phyloP scores from a whole-genome alignment of 2,797 vertebrate genomes.

The Oreortyx pictus region DNA sequence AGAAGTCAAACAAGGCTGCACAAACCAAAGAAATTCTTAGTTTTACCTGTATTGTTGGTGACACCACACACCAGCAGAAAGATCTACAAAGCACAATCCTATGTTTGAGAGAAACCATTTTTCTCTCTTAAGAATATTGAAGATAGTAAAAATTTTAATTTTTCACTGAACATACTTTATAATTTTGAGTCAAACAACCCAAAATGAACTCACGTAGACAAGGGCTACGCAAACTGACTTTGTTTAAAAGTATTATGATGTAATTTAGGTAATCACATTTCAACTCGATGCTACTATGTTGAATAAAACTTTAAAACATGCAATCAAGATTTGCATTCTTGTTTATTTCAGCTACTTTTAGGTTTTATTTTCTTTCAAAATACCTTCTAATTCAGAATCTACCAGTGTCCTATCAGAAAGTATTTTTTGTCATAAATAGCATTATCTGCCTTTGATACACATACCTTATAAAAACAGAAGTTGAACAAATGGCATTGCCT shows the following conservation, averaged over 20 bases:
- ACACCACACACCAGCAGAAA: neutral
- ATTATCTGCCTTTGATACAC: neutral
- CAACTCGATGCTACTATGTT: neutral
- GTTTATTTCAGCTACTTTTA: neutral
- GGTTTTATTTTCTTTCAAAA: neutral
- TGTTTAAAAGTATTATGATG: neutral
- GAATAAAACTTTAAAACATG: neutral
- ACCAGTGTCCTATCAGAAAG: neutral
- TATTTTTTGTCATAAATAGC: neutral
- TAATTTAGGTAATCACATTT: neutral
- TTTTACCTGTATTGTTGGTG: neutral
- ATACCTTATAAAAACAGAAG: neutral
- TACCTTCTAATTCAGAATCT: neutral
- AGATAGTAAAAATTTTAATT: neutral
- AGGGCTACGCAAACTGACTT: neutral
- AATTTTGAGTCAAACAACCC: neutral
- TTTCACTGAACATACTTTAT: neutral
- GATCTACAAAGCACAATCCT: neutral
- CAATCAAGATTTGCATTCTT: neutral
- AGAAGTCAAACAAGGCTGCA: neutral
- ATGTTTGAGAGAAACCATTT: neutral
- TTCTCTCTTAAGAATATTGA: neutral
- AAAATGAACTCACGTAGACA: neutral
- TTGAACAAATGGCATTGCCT: neutral
- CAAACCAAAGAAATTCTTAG: neutral